Percentiles rank a stretch among this genome's conserved stretches.
Evolutionary conservation across 2,113 vertebrate genomes (phyloP).

Genomic region (Micronycteris hirsuta): DNA sequence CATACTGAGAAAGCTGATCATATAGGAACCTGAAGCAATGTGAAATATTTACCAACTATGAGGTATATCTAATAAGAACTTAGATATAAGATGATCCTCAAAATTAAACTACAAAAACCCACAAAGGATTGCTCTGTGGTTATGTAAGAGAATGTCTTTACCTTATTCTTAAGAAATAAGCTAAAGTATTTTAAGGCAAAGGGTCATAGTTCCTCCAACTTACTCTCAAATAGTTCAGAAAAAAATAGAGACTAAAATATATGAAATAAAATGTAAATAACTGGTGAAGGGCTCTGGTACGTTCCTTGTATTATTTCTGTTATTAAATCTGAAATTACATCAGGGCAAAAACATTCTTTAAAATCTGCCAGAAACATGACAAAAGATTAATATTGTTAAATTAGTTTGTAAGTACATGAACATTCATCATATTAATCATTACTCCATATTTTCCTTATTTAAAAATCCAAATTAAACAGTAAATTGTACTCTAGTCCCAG

Average conservation of each 20-base stretch:
- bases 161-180: neutral
- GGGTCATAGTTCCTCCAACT: neutral
- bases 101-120: constrained; percentile 22
- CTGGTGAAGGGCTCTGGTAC: neutral
- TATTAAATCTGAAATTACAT: constrained; percentile 2
- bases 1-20: neutral
- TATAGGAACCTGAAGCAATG: neutral
- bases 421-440: neutral
- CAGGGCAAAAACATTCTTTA: neutral
- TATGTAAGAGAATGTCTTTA: neutral
- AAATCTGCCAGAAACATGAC: neutral
- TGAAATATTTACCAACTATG: neutral
- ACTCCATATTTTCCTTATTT: neutral
- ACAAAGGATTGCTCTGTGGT: neutral
- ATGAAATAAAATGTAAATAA: neutral
- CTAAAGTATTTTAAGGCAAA: neutral
- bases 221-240: neutral
- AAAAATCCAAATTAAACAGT: neutral
- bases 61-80: constrained; percentile 9
- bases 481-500: neutral
- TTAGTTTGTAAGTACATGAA: neutral
- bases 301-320: neutral
- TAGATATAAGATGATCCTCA: neutral
- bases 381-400: neutral
- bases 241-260: neutral